Percentiles rank a stretch among this genome's conserved stretches.
Conservation (phyloP, 2,113 vertebrate species). For the Platysternon megacephalum region DNA sequence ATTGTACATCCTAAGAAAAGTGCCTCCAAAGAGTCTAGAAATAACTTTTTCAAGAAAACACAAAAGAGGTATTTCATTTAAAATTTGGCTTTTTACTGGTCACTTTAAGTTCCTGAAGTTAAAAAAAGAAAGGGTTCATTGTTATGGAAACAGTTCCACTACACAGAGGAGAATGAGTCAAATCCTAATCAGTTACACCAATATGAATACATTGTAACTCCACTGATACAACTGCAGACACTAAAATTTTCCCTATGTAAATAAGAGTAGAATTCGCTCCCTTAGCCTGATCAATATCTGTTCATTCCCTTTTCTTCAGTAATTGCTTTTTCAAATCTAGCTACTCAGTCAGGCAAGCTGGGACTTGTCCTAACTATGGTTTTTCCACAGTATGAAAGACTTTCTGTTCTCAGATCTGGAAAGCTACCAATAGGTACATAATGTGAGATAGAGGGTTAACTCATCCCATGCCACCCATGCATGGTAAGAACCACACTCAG, state of each 20-base stretch:
- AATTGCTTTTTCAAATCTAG: neutral
- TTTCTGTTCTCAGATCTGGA: neutral
- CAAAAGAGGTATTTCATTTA: neutral
- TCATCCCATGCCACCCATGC: neutral
- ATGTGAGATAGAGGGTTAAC: neutral
- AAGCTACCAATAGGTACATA: neutral
- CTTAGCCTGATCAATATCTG: neutral
- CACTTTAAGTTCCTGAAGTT: neutral
- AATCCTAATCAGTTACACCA: neutral
- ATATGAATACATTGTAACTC: neutral
- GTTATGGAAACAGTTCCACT: neutral
- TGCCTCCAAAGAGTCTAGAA: neutral
- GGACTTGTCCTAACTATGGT: accelerated
- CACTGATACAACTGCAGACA: neutral
- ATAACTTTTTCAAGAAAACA: neutral
- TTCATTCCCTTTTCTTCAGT: neutral
- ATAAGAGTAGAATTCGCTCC: neutral
- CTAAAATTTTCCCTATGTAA: neutral
- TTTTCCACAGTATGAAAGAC: neutral
- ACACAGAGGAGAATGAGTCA: neutral
- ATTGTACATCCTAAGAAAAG: neutral
- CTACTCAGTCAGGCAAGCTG: neutral
- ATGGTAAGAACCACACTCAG: neutral
- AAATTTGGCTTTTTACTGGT: neutral
- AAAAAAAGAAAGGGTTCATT: neutral